These are phyloP conservation scores for Fratercula arctica DNA, from an alignment of 2,797 vertebrate genomes.

Conservation along the genomic window DNA sequence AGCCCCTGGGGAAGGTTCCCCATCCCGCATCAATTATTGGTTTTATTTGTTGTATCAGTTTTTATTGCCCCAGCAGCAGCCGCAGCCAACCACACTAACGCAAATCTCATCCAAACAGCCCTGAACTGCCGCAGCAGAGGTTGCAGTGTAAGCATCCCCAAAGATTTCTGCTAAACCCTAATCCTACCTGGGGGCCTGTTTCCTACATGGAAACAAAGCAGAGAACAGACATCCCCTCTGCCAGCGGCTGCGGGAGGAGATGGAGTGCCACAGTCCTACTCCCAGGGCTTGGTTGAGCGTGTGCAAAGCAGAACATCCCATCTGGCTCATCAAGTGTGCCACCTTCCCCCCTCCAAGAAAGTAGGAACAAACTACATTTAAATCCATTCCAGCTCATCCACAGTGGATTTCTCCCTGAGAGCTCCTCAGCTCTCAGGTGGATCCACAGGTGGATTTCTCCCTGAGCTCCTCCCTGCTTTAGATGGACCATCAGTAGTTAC, in stretches of 20 bases:
- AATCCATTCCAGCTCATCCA: not conserved
- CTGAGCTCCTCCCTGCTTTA: not conserved
- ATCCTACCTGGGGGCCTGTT: not conserved
- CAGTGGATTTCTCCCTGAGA: not conserved
- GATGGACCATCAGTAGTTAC: not conserved
- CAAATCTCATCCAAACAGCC: not conserved
- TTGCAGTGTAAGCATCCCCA: not conserved
- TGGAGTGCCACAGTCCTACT: not conserved
- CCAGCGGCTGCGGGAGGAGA: not conserved
- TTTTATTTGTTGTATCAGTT: not conserved
- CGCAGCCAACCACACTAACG: accelerated
- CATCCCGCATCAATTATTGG: accelerated
- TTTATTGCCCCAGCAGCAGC: not conserved
- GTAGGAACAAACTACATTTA: not conserved
- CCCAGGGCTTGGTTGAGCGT: not conserved
- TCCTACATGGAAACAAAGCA: not conserved
- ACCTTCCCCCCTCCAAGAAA: not conserved
- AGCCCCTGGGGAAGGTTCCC: not conserved
- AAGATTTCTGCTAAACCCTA: not conserved
- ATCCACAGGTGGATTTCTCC: not conserved
- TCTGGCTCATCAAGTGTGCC: not conserved
- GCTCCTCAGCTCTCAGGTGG: not conserved
- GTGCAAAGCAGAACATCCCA: not conserved
- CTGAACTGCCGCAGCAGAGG: not conserved
- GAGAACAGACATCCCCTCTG: not conserved